phyloP scores from a whole-genome alignment of 2,888 invertebrate genomes.

The Tipula helvola region DNA sequence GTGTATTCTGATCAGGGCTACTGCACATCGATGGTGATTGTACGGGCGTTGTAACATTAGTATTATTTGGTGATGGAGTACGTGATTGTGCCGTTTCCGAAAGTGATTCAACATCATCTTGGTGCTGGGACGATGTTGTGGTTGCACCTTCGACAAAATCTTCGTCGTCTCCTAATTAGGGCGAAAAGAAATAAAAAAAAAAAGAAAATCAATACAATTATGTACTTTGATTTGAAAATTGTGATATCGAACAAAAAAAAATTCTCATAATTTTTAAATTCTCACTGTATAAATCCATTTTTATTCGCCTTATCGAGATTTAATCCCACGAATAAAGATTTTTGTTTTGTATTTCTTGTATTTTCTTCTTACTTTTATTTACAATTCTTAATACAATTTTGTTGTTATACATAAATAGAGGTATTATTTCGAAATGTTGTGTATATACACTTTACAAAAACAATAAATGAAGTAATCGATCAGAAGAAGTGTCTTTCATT shows the following conservation, averaged over 20 bases:
- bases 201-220: not conserved
- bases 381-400: not conserved
- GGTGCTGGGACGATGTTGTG: not conserved
- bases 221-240: not conserved
- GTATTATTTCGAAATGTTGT: not conserved
- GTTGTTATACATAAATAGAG: not conserved
- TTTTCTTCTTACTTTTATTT: not conserved
- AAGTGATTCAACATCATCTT: constrained; percentile 10
- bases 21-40: constrained; percentile 1
- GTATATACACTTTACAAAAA: not conserved
- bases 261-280: constrained; percentile 4
- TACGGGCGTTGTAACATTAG: not conserved
- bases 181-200: not conserved
- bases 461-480: not conserved
- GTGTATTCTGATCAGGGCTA: not conserved
- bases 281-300: not conserved
- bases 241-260: not conserved
- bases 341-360: constrained; percentile 4
- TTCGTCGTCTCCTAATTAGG: constrained; percentile 8
- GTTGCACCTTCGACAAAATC: constrained; percentile 8
- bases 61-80: not conserved
- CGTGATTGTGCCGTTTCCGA: constrained; percentile 7
- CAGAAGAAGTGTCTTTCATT: not conserved
- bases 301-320: constrained; percentile 4
- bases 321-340: constrained; percentile 4